Evolutionary conservation across 2,888 invertebrate genomes (phyloP), one percentile per base, ranked within the genome.

Genomic region (Bellardia pandia): DNA sequence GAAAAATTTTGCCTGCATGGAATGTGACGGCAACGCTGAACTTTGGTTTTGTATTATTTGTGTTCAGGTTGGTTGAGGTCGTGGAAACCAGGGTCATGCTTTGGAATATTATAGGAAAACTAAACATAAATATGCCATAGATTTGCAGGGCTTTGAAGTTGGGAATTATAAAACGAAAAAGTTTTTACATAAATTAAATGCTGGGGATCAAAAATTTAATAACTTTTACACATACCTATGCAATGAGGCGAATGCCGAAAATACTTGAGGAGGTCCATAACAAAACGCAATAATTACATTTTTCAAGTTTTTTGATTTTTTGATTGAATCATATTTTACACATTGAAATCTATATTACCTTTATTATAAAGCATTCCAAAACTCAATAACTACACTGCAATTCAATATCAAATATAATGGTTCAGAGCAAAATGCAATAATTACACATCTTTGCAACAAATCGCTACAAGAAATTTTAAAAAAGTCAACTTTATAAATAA

Each of bases 1-100:
- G 16, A 74, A 64, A 62, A 64, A 60, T n/a, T 53, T 69, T 2
- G 16, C 14, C n/a, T 86, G 82, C 45, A 86, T 86, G 86, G 48
- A 69, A 56, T 86, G 86, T 23, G 48, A 37, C 11, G 2, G 2
- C 1, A 40, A 11, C 0, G 33, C 33, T 3, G 62, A 30, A 0
- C 33, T 69, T 7, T 78, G 62, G 74, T 66, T 69, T 75, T 86
- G 86, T 51, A n/a, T 82, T 9, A 40, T 14, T n/a, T 82, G 86
- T 69, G 78, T 30, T 3, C 82, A 86, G 48, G 48, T 86, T n/a
- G 82, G 78, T 0, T 86, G 86, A 13, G 23, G 72, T 8, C 16
- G 7, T 1, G 9, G 0, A 0, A 14, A 11, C 0, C 1, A 64
- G 0, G 13, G 30, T n/a, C 86, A 86, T 69, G 74, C 82, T 1